Base-by-base conservation (phyloP, 2,888 invertebrate species). In the Nymphalis c-album region DNA sequence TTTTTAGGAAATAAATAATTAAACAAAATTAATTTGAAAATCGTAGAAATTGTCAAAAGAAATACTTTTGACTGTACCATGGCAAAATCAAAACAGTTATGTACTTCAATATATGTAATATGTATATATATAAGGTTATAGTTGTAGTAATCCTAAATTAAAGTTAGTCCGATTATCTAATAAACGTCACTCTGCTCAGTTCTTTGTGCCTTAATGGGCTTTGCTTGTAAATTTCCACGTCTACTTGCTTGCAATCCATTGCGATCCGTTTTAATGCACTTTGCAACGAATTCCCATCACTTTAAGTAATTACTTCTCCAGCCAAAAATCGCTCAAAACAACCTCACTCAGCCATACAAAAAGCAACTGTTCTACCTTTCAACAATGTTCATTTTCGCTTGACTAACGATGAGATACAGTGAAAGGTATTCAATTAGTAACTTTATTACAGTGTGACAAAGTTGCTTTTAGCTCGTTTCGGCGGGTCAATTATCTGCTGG, bases 281-380 rank as follows among this genome's bases (percentile, higher is more conserved):
- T 62, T 45, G 58, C 26, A 62, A 60, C 51, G 51, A 59, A 40
- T 63, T 63, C 55, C 17, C 53, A 26, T 60, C 59, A 60, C 47
- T 67, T 63, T 55, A 58, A 63, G 63, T 67, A 67, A 67, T 67
- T 67, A 63, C 60, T 60, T 60, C 58, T 61, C 22, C 20, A n/a
- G 16, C 58, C 57, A 51, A 67, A 62, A 58, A 67, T 62, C 60
- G 45, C 62, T 46, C 26, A 50, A 50, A 67, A 58, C 57, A 47
- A 46, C 18, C 13, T 7, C 8, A 22, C 2, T 17, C 1, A 59
- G 17, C 16, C 17, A 17, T 17, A 17, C 22, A 7, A 18, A 46
- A 26, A 46, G 22, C 2, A 31, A 22, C 46, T 47, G 22, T 47
- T 17, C 18, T 6, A 46, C 22, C n/a, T 60, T n/a, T 13, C 17